phyloP scores from a whole-genome alignment of 2,797 vertebrate genomes.

The Ctenosaura bakeri region DNA sequence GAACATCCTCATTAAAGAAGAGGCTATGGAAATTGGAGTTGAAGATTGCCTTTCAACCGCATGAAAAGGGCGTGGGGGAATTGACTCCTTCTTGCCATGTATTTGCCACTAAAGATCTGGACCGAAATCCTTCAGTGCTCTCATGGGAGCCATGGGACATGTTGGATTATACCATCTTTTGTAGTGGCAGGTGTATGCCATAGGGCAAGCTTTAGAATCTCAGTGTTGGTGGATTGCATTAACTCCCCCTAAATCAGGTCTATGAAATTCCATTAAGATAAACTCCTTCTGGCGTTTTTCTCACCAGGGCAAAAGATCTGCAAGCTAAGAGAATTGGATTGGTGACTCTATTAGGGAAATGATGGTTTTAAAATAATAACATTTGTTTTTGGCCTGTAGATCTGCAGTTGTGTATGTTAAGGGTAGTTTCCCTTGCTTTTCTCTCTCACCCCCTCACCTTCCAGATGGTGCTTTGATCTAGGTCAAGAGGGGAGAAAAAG shows the following conservation, averaged over 20 bases:
- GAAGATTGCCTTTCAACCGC: slow-evolving; percentile 4
- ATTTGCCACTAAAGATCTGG: slow-evolving; percentile 49
- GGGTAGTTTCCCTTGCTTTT: slow-evolving; percentile 56
- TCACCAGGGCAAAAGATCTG: slow-evolving; percentile 69
- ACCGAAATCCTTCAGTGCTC: slow-evolving; percentile 37
- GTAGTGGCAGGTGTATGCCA: slow-evolving; percentile 74
- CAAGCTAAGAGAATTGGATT: slow-evolving; percentile 68
- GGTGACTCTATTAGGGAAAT: slow-evolving; percentile 74
- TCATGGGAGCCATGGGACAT: slow-evolving; percentile 57
- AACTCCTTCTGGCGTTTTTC: slow-evolving; percentile 70
- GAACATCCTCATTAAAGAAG: slow-evolving; percentile 20
- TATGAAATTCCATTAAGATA: slow-evolving; percentile 76
- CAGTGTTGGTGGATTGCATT: slow-evolving; percentile 71
- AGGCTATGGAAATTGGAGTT: slow-evolving; percentile 54
- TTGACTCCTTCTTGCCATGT: neutral
- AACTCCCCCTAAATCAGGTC: slow-evolving; percentile 78
- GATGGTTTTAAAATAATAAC: slow-evolving; percentile 77
- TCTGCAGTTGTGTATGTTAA: slow-evolving; percentile 61
- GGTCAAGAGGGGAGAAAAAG: slow-evolving; percentile 64
- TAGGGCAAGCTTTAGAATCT: slow-evolving; percentile 75
- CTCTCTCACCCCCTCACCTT: slow-evolving; percentile 37
- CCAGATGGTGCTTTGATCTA: slow-evolving; percentile 78
- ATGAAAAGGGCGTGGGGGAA: neutral
- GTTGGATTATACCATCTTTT: slow-evolving; percentile 73
- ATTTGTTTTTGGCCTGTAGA: slow-evolving; percentile 73